phyloP scores from a whole-genome alignment of 1,140 invertebrate genomes.

The Aphis gossypii region DNA sequence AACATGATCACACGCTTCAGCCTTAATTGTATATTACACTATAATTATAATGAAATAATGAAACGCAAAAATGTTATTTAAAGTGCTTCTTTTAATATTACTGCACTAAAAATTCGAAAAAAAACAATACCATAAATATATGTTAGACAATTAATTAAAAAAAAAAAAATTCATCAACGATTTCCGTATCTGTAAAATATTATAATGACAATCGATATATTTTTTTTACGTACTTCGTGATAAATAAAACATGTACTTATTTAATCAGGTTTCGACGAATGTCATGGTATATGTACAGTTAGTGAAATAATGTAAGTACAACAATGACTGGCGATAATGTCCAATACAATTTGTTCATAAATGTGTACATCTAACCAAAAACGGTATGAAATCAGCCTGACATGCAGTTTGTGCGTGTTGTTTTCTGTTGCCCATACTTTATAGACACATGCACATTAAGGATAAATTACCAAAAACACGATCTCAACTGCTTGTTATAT shows the following conservation, averaged over 20 bases:
- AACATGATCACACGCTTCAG: neutral
- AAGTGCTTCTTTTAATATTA: neutral
- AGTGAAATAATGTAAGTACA: neutral
- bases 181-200: neutral
- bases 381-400: neutral
- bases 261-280: neutral
- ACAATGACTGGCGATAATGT: neutral
- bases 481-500: neutral
- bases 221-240: neutral
- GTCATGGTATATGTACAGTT: neutral
- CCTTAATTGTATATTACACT: neutral
- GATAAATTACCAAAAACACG: conserved; percentile 4
- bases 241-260: neutral
- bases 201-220: neutral
- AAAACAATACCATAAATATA: neutral
- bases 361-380: neutral
- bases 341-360: neutral
- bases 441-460: neutral
- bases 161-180: neutral
- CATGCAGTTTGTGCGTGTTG: neutral
- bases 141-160: neutral
- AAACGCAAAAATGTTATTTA: neutral
- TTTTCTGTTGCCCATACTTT: neutral
- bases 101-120: neutral
- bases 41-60: neutral